Percentiles rank a stretch among this genome's conserved stretches.
Evolutionary conservation across 2,888 invertebrate genomes (phyloP).

Genomic region (Cephus rjabovi): DNA sequence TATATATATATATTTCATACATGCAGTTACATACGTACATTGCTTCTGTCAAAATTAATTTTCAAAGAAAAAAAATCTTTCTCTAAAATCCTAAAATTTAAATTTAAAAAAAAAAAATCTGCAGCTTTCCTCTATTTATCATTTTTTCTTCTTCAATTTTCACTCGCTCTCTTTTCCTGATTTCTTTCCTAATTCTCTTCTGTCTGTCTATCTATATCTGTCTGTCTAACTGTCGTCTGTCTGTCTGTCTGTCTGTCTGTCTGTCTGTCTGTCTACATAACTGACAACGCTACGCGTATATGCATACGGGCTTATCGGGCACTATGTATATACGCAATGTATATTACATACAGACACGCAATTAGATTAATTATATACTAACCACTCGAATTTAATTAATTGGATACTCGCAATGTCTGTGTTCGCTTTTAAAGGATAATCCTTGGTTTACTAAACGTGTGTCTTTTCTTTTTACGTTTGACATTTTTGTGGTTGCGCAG

Average conservation of each 20-base stretch:
- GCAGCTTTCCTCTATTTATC: constrained; percentile 9
- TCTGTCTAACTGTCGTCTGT: background rate
- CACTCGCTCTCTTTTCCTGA: constrained; percentile 14
- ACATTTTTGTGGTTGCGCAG: constrained; percentile 46
- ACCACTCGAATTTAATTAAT: background rate
- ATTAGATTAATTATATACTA: background rate
- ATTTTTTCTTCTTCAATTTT: constrained; percentile 40
- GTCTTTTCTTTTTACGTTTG: background rate
- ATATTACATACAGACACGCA: constrained; percentile 6
- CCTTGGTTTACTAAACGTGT: background rate
- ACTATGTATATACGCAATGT: constrained; percentile 10
- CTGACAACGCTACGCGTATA: constrained; percentile 47
- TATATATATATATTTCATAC: no score
- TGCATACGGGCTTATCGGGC: constrained; percentile 37
- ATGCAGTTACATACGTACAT: no score
- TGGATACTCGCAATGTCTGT: constrained; percentile 3
- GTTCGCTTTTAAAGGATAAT: constrained; percentile 20
- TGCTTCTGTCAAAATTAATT: no score
- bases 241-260: background rate
- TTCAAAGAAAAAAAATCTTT: constrained; percentile 10
- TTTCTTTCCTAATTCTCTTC: constrained; percentile 19
- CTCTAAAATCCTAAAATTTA: background rate
- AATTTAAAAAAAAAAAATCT: background rate
- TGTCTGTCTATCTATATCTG: constrained; percentile 4
- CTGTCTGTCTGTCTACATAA: constrained; percentile 6